phyloP scores from a whole-genome alignment of 1,140 invertebrate species.

The Drosophila setifemur region DNA sequence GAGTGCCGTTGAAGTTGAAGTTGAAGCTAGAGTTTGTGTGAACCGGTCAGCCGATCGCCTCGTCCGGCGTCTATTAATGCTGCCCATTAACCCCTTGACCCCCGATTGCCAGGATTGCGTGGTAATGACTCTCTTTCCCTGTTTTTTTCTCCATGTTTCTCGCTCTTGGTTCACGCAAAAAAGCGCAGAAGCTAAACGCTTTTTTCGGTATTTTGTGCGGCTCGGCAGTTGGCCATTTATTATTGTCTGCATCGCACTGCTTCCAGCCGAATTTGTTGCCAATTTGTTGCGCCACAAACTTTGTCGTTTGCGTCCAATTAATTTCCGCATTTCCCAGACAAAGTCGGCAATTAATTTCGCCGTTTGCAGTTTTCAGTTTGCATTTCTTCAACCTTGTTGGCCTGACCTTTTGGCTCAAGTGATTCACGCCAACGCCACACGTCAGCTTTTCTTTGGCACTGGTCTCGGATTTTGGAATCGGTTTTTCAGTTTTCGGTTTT shows the following conservation, averaged over 20 bases:
- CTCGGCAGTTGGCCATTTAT: slow-evolving; percentile 59
- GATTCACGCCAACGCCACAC: slow-evolving; percentile 76
- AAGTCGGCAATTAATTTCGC: slow-evolving; percentile 75
- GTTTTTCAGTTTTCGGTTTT: background rate
- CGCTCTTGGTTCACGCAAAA: slow-evolving; percentile 67
- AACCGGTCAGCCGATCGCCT: slow-evolving; percentile 51
- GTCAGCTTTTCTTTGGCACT: slow-evolving; percentile 35
- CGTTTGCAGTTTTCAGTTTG: slow-evolving; percentile 60
- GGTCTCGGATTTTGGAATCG: slow-evolving; percentile 15
- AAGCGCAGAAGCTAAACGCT: slow-evolving; percentile 74
- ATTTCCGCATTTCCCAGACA: slow-evolving; percentile 78
- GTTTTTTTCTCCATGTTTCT: slow-evolving; percentile 1
- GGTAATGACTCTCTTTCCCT: slow-evolving; percentile 67
- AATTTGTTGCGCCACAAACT: slow-evolving; percentile 70
- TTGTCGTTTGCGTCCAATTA: slow-evolving; percentile 61
- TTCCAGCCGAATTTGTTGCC: slow-evolving; percentile 65
- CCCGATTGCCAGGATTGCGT: slow-evolving; percentile 62
- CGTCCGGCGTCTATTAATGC: slow-evolving; percentile 71
- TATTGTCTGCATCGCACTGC: slow-evolving; percentile 41
- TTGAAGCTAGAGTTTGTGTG: slow-evolving; percentile 11
- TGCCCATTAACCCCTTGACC: slow-evolving; percentile 76
- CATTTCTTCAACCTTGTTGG: slow-evolving; percentile 78
- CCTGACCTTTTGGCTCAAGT: slow-evolving; percentile 75
- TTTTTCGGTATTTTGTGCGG: slow-evolving; percentile 15
- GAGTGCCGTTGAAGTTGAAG: slow-evolving; percentile 11